A percentile compares a stretch with the other conserved stretches of the same genome.
Evolutionary conservation across 2,888 invertebrate species (phyloP).

Genomic region (Rotaria macrura): DNA sequence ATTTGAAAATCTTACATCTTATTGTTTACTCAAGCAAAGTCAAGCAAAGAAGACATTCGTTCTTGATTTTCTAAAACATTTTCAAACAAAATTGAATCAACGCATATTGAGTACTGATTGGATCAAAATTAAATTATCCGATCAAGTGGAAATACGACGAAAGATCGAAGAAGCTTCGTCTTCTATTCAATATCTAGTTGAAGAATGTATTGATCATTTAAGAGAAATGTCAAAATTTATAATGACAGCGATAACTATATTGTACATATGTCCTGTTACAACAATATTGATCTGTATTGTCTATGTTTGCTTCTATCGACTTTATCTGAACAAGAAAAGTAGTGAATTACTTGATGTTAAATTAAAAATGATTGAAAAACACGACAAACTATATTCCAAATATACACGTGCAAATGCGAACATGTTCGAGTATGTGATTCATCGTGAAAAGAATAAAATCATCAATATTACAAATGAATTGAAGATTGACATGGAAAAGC

Average conservation of each 20-base stretch:
- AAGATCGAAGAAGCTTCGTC: neutral
- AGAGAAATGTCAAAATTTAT: too few species aligned
- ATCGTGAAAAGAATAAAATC: neutral
- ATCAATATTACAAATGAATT: neutral
- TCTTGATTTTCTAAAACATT: too few species aligned
- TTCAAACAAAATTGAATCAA: too few species aligned
- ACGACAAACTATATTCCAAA: neutral
- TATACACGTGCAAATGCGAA: neutral
- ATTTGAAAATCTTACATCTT: too few species aligned
- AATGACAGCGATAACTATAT: too few species aligned
- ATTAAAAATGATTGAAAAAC: neutral
- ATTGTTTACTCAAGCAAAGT: too few species aligned
- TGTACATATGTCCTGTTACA: too few species aligned
- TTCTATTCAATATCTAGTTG: neutral
- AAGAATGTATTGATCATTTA: neutral
- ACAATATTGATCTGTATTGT: neutral
- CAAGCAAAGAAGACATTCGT: too few species aligned
- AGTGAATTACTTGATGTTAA: neutral
- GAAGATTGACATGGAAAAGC: neutral
- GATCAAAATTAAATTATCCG: neutral
- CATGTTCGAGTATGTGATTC: slow-evolving; percentile 15
- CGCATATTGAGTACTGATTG: neutral
- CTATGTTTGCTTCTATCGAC: neutral
- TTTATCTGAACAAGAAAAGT: neutral
- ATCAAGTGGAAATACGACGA: neutral